Evolutionary conservation across 2,888 invertebrate genomes (phyloP), one percentile per base, ranked within the genome.

Genomic region (Strigamia crassipes): DNA sequence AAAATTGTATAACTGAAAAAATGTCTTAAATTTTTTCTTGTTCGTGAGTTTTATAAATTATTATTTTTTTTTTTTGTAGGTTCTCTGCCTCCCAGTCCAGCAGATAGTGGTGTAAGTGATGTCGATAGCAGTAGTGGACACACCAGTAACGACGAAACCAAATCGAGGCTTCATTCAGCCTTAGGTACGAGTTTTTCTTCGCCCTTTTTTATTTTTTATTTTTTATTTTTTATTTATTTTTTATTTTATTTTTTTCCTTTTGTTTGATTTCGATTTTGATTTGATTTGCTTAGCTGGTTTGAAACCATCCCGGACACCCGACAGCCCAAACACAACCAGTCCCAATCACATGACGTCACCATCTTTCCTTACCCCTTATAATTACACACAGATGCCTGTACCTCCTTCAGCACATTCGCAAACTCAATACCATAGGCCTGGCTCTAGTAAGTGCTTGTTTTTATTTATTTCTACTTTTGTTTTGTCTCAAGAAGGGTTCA

Each of bases 91-190:
- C 97, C 97, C 82, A 97, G 96, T 88, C 97, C 97, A 84, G 97
- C 97, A 81, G 97, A 98, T 91, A 96, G 96, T 88, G 97, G 97
- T 84, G 97, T 97, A 81, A 96, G 96, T 83, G 97, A 97, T 89
- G 96, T 97, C 86, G 97, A 97, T 90, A 96, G 96, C 85, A 96
- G 96, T 86, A 88, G 88, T 84, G 94, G 92, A 84, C 92, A 92
- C 87, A 90, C 93, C 9, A 92, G 92, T 82, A 93, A 92, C 83
- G 94, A 96, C 88, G 95, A 96, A 89, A 90, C 95, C 87, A 96
- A 96, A 90, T 94, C 95, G 82, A 91, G 96, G 85, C 92, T 96
- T 85, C 95, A 95, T 88, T 94, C 85, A 78, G 85, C 85, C 82
- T 85, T 85, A 83, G 86, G 86, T 86, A 84, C 84, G 82, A 66